Conservation (phyloP, 2,113 vertebrate genomes). For the Sinocyclocheilus rhinocerous region DNA sequence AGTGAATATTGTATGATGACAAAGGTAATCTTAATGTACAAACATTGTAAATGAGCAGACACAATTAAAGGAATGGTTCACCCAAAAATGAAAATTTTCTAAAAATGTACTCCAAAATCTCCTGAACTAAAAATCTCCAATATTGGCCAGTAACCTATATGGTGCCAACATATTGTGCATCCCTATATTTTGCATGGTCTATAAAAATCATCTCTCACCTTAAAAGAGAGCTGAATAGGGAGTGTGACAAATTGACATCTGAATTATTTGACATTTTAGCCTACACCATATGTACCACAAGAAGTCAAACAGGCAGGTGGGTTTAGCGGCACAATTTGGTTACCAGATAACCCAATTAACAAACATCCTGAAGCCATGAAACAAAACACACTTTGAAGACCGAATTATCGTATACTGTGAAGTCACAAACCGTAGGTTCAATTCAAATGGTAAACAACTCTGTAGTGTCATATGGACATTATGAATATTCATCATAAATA, state of each 20-base stretch:
- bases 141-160: neutral
- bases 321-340: neutral
- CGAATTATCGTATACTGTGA: constrained; percentile 6
- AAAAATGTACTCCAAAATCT: no score
- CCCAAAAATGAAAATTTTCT: no score
- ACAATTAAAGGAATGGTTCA: neutral
- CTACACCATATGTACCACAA: constrained; percentile 13
- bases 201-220: neutral
- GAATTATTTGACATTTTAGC: constrained; percentile 57
- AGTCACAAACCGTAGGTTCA: constrained; percentile 29
- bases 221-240: neutral
- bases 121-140: no score
- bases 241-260: neutral
- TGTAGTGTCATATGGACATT: neutral
- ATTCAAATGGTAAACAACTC: constrained; percentile 39
- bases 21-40: neutral
- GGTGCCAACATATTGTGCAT: neutral
- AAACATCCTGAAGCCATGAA: constrained; percentile 30
- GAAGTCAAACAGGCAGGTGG: constrained; percentile 21
- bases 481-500: constrained; percentile 35
- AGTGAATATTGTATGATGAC: neutral
- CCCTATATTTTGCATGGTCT: neutral
- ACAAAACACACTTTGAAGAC: neutral
- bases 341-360: constrained; percentile 32
- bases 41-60: neutral